Evolutionary conservation across 2,113 vertebrate genomes (phyloP).

Genomic region (Murina feae): DNA sequence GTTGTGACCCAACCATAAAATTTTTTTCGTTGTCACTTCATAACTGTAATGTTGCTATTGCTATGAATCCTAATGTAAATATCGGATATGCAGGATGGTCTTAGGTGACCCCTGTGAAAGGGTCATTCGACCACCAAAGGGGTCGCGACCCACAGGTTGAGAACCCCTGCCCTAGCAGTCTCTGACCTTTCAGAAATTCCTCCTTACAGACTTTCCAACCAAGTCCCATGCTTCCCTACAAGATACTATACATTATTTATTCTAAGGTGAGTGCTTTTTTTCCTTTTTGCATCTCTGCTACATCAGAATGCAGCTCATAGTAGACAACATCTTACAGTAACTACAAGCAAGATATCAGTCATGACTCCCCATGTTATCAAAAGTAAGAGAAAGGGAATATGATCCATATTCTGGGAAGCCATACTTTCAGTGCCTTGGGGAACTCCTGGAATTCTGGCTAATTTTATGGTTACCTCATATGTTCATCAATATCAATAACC

Average conservation of each 20-base stretch:
- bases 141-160: too few species aligned
- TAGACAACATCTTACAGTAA: not conserved
- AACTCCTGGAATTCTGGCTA: not conserved
- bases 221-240: too few species aligned
- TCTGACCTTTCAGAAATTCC: too few species aligned
- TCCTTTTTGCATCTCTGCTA: not conserved
- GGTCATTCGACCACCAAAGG: too few species aligned
- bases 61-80: too few species aligned
- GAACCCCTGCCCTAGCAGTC: too few species aligned
- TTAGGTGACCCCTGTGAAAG: too few species aligned
- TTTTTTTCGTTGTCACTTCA: too few species aligned
- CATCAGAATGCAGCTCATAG: not conserved
- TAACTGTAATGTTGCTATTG: too few species aligned
- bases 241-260: not conserved
- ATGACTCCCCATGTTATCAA: not conserved
- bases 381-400: not conserved
- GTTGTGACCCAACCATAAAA: too few species aligned
- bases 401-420: not conserved
- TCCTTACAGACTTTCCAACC: too few species aligned
- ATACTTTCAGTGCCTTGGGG: not conserved
- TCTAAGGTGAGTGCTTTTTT: not conserved
- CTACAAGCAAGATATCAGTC: not conserved
- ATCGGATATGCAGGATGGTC: too few species aligned
- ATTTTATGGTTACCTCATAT: not conserved
- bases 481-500: not conserved